These are phyloP conservation scores for Phortica okadai DNA, from an alignment of 2,888 invertebrate genomes.

Conservation along the genomic window DNA sequence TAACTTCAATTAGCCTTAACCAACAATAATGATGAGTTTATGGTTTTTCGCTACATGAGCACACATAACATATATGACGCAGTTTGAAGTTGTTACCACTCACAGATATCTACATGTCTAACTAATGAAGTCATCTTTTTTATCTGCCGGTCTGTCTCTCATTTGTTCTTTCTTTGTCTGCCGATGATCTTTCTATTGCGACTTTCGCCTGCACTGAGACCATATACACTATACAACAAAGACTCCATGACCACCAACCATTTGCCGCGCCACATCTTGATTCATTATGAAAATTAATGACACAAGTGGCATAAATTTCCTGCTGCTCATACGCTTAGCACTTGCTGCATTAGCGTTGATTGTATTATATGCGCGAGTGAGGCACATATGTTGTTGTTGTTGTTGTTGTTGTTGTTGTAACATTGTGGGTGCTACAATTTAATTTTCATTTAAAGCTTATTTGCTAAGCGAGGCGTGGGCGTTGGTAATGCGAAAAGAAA, in stretches of 20 bases:
- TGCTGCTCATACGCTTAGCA: slow-evolving; percentile 4
- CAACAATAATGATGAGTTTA: too few relatives aligned
- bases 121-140: slow-evolving; percentile 23
- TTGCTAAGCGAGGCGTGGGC: slow-evolving; percentile 20
- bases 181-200: slow-evolving; percentile 61
- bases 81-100: neutral
- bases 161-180: slow-evolving; percentile 31
- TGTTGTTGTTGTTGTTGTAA: slow-evolving; percentile 37
- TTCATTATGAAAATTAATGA: slow-evolving; percentile 64
- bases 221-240: neutral
- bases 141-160: neutral
- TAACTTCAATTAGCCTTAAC: too few relatives aligned
- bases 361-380: neutral
- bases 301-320: slow-evolving; percentile 61
- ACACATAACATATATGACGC: neutral
- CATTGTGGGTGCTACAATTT: slow-evolving; percentile 52
- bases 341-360: slow-evolving; percentile 23
- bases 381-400: slow-evolving; percentile 12
- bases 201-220: slow-evolving; percentile 39
- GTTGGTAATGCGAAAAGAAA: slow-evolving; percentile 33
- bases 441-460: slow-evolving; percentile 60
- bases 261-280: slow-evolving; percentile 38
- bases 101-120: neutral
- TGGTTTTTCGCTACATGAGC: too few relatives aligned
- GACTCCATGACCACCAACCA: slow-evolving; percentile 10